A percentile compares a stretch with the other conserved stretches of the same genome.
Evolutionary conservation across 2,888 invertebrate genomes (phyloP).

Genomic region (Drosophila borealis): DNA sequence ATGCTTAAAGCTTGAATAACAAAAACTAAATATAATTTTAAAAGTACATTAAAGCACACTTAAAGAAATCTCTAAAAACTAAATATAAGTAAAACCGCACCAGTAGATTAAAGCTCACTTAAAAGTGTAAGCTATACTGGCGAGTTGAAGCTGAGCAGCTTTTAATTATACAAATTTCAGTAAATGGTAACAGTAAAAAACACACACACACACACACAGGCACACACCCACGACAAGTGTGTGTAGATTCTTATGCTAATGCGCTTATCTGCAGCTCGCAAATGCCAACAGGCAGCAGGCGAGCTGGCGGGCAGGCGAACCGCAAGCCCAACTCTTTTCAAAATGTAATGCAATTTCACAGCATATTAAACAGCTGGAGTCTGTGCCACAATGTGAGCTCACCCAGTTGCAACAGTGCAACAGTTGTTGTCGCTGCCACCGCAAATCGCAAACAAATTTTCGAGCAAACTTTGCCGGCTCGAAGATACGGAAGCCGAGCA

Average conservation of each 20-base stretch:
- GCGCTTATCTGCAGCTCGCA: conserved; percentile 68
- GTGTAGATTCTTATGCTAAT: conserved; percentile 48
- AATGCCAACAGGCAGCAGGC: conserved; percentile 37
- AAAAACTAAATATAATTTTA: not conserved
- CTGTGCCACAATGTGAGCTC: conserved; percentile 42
- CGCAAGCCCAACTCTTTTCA: conserved; percentile 61
- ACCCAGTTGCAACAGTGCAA: conserved; percentile 40
- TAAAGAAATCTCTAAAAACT: not conserved
- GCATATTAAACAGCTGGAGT: conserved; percentile 75
- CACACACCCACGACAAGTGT: conserved; percentile 2
- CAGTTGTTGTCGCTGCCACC: conserved; percentile 53
- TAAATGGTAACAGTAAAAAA: conserved; percentile 4
- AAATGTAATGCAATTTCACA: conserved; percentile 79
- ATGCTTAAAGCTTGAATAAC: not conserved
- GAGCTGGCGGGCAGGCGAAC: conserved; percentile 17
- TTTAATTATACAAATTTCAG: conserved; percentile 14
- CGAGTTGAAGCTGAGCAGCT: not conserved
- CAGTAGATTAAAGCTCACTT: not conserved
- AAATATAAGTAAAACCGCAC: not conserved
- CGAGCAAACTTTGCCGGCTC: conserved; percentile 46
- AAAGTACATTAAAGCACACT: not conserved
- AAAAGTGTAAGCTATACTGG: not conserved
- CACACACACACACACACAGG: conserved; percentile 9
- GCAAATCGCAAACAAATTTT: conserved; percentile 61
- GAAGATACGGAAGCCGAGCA: conserved; percentile 22